Conservation (phyloP, 2,888 invertebrate genomes). For the Apamea crenata region DNA sequence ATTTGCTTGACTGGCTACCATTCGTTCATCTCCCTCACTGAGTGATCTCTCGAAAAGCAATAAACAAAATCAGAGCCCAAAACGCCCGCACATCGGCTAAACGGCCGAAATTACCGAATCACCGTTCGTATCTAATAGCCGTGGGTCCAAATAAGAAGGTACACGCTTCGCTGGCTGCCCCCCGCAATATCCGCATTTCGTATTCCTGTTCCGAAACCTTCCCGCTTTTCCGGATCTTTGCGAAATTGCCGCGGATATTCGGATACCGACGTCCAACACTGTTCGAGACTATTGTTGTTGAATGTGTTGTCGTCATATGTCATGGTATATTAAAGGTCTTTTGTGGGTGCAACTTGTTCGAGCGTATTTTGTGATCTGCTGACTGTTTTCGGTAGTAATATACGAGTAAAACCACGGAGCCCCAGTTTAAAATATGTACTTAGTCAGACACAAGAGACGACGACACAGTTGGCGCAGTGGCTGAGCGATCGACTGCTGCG, state of each 20-base stretch:
- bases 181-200: conserved; percentile 78
- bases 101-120: conserved; percentile 65
- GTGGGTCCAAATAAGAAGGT: conserved; percentile 73
- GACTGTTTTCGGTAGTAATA: neutral
- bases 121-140: conserved; percentile 75
- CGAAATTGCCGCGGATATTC: conserved; percentile 69
- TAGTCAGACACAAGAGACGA: neutral
- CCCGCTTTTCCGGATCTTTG: conserved; percentile 68
- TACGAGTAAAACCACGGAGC: neutral
- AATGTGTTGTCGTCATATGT: conserved; percentile 22
- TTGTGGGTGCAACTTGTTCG: neutral
- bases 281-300: conserved; percentile 42
- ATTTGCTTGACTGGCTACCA: neutral
- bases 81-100: conserved; percentile 46
- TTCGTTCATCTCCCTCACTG: neutral
- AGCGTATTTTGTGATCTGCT: neutral
- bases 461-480: too few species aligned
- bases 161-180: conserved; percentile 66
- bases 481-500: too few species aligned
- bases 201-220: conserved; percentile 74
- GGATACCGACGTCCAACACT: conserved; percentile 46
- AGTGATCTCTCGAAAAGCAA: conserved; percentile 17
- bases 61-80: conserved; percentile 47
- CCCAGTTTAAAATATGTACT: neutral
- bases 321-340: conserved; percentile 13